Evolutionary conservation across 2,888 invertebrate genomes (phyloP).

Genomic region (Leptura quadrifasciata): DNA sequence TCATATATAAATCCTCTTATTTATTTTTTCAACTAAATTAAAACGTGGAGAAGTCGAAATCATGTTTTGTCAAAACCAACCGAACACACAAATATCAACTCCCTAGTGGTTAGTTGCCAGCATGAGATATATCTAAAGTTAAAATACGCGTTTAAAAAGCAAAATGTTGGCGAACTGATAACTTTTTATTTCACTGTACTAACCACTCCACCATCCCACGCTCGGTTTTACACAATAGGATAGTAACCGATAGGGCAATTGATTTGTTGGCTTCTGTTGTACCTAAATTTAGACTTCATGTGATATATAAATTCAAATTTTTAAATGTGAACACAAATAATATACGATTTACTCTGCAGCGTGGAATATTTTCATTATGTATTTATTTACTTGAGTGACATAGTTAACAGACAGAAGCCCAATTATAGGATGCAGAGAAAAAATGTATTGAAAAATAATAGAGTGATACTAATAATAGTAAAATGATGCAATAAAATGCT

Average conservation of each 20-base stretch:
- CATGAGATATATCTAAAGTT: background rate
- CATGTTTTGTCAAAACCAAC: background rate
- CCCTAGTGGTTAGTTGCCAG: background rate
- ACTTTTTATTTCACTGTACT: slow-evolving; percentile 1
- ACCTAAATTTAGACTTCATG: background rate
- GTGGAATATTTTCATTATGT: too few species aligned
- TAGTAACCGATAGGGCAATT: background rate
- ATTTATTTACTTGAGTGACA: too few species aligned
- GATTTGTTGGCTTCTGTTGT: background rate
- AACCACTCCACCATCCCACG: background rate
- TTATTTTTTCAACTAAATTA: background rate
- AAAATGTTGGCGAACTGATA: slow-evolving; percentile 7
- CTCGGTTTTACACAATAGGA: background rate
- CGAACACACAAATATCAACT: background rate
- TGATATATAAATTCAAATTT: too few species aligned
- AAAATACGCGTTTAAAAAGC: background rate
- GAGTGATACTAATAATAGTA: too few species aligned
- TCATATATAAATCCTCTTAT: background rate
- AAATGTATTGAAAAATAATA: too few species aligned
- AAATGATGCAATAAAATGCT: too few species aligned
- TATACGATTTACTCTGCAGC: too few species aligned
- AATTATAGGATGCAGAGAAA: too few species aligned
- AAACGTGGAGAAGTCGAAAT: background rate
- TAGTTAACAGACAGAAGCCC: too few species aligned
- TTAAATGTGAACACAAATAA: too few species aligned